A percentile compares a stretch with the other conserved stretches of the same genome.
Evolutionary conservation across 2,888 invertebrate genomes (phyloP).

Genomic region (Neoscelio sp.): DNA sequence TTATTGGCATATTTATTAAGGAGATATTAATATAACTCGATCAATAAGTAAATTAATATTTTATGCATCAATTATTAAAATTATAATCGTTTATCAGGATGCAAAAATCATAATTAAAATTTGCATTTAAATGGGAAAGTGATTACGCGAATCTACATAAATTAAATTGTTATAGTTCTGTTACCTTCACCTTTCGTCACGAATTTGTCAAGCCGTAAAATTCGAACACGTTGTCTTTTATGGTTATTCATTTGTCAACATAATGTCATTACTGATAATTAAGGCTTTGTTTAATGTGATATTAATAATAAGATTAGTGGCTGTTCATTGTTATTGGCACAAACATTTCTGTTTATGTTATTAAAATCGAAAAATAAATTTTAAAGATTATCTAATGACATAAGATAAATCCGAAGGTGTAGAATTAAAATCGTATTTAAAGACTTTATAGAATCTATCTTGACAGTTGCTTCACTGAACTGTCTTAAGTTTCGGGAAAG

Average conservation of each 20-base stretch:
- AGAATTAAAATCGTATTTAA: too few relatives aligned
- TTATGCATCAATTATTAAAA: conserved; percentile 10
- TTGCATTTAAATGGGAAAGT: conserved; percentile 43
- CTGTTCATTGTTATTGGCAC: too few relatives aligned
- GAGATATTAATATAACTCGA: conserved; percentile 29
- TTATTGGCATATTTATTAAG: conserved; percentile 43
- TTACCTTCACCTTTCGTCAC: conserved; percentile 2
- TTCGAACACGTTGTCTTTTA: conserved; percentile 7
- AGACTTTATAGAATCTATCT: too few relatives aligned
- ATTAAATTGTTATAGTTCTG: conserved; percentile 12
- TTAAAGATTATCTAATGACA: too few relatives aligned
- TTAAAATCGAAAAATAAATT: too few relatives aligned
- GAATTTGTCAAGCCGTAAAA: conserved; percentile 31
- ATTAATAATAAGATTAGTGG: too few relatives aligned
- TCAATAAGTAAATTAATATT: conserved; percentile 34
- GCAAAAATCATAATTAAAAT: conserved; percentile 12
- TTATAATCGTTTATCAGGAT: neutral
- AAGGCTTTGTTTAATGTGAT: too few relatives aligned
- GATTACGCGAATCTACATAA: conserved; percentile 36
- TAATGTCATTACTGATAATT: conserved; percentile 4
- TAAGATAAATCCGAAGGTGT: too few relatives aligned
- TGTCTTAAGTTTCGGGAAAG: neutral
- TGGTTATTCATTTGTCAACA: conserved; percentile 1
- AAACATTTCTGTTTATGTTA: too few relatives aligned
- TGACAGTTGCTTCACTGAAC: too few relatives aligned